Conservation (phyloP, 2,888 invertebrate genomes). For the Andrena haemorrhoa region DNA sequence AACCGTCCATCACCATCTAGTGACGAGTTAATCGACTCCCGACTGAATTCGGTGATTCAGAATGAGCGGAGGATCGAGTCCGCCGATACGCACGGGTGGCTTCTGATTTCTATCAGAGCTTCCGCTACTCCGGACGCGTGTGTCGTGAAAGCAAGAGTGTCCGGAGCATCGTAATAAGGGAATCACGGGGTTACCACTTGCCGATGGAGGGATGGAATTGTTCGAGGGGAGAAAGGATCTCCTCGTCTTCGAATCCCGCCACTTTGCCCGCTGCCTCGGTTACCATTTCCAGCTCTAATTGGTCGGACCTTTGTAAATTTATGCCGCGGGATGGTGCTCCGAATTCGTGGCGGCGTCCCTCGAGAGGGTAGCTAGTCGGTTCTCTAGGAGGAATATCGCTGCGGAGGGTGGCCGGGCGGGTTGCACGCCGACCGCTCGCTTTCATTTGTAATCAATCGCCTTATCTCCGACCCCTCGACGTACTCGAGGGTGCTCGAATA, state of each 20-base stretch:
- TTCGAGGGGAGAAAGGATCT: constrained; percentile 2
- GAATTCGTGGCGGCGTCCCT: constrained; percentile 27
- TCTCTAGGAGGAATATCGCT: constrained; percentile 28
- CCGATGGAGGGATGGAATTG: constrained; percentile 9
- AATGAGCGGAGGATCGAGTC: background rate
- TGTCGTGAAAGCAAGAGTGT: background rate
- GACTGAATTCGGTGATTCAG: background rate
- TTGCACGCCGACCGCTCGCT: constrained; percentile 36
- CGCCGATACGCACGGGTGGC: background rate
- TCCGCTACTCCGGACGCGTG: background rate
- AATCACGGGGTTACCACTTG: constrained; percentile 39
- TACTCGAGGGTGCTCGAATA: constrained; percentile 56
- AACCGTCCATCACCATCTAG: background rate
- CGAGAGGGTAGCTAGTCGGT: constrained; percentile 34
- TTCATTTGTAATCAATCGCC: constrained; percentile 61
- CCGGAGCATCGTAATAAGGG: constrained; percentile 8
- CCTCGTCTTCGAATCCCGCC: constrained; percentile 21
- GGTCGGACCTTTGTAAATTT: constrained; percentile 49
- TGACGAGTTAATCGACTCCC: constrained; percentile 19
- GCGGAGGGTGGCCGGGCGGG: background rate
- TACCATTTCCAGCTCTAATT: constrained; percentile 44
- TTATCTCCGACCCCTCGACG: constrained; percentile 51
- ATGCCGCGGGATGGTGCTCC: constrained; percentile 35
- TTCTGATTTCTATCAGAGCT: background rate
- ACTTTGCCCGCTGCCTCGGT: constrained; percentile 35